Base-by-base conservation (phyloP, 2,797 vertebrate species). In the Channallabes apus region DNA sequence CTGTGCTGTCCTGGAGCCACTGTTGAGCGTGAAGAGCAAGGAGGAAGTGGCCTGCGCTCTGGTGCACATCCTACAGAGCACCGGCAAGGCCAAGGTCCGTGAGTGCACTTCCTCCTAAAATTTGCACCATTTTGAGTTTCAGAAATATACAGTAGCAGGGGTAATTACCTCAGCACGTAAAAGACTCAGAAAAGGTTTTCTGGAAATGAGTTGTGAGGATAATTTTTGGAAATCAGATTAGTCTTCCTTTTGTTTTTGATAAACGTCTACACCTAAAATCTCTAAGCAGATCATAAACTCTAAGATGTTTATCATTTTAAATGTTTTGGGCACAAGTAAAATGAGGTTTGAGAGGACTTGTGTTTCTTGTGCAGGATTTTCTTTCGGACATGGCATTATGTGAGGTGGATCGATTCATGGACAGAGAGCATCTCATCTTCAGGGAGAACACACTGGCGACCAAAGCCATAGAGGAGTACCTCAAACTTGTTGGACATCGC, bases 381-480 rank as follows among this genome's bases (percentile, higher is more conserved):
- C 96, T 99, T 89, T 99, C 98, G 27, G 98, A 99, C 94, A 99
- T 99, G 98, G 98, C 98, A 71, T 97, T 99, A 97, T 96, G 97
- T 58, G 98, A 99, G 90, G 97, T 98, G 85, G 97, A 99, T 93
- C 96, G 98, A 80, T 99, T 98, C 93, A 97, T 99, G 92, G 97
- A 99, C 92, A 95, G 97, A 27, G 98, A 99, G 90, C 98, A 99
- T 92, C 94, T 99, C 90, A 98, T 99, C 92, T 99, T 99, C 93
- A 96, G 98, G 84, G 98, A 99, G 92, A 99, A 99, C 94, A 99
- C 98, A 15, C 96, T 99, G 58, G 98, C 98, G 90, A 99, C 98
- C 71, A 99, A 99, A 96, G 98, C 98, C 90, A 98, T 99, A 93
- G 98, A 99, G 93, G 98, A 99, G 95, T 99, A 98, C 91, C 98